Base-by-base conservation (phyloP, 2,113 vertebrate genomes). In the Oreocharis arfaki region DNA sequence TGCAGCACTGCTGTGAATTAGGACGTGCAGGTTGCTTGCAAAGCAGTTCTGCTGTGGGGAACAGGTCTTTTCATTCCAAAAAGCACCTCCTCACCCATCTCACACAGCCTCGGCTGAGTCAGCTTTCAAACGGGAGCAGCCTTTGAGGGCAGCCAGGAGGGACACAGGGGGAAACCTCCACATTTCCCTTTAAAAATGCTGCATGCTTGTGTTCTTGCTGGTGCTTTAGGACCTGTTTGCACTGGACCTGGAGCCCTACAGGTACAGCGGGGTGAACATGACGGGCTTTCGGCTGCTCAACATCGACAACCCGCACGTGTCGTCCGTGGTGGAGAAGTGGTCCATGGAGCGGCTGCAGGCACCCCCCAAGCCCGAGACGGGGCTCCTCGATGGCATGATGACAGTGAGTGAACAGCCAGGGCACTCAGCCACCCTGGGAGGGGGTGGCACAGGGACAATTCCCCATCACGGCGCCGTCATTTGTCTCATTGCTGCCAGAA, bases 181-280 rank as follows among this genome's bases (percentile, higher is more conserved):
- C 14, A 1, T 11, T 63, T 63, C 20, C 11, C n/a, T 84, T 49
- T 42, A 13, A 30, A 44, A 76, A 50, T 1, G 33, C 7, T 21
- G 80, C n/a, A 35, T 84, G 17, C 76, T 70, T 77, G 56, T 44
- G 60, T 61, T 89, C 87, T 57, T 60, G 55, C 76, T 27, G 77
- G 46, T 73, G 42, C 82, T 65, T 6, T 93, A 99, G 99, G 99
- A 99, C 97, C 97, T 99, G 77, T 99, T 99, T 91, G 98, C 99
- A 5, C 97, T 99, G 80, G 99, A 99, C 94, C 98, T 99, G 97
- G 99, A 99, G 96, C 98, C 99, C 37, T 99, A 99, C 84, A 98
- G 99, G 91, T 99, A 99, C 97, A 99, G 99, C 0, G 99, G 99
- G 11, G 99, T 99, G 65, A 99, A 99, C 91, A 99, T 99, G 99